A percentile compares a stretch with the other conserved stretches of the same genome.
Evolutionary conservation across 1,140 invertebrate species (phyloP).

Genomic region (Dolichoris vasculosae): DNA sequence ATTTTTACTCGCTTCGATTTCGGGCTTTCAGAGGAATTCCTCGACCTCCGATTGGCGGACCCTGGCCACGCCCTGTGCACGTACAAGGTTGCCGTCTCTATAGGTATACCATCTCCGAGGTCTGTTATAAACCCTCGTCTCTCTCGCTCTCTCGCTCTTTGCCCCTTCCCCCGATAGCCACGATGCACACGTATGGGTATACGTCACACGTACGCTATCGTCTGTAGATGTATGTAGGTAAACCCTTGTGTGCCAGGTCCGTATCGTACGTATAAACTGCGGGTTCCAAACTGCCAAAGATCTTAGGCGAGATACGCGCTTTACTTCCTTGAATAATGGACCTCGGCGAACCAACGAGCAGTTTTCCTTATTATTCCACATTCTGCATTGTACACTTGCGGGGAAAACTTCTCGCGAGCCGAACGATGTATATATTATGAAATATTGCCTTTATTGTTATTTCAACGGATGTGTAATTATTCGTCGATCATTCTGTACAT

Average conservation of each 20-base stretch:
- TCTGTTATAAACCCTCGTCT: not conserved
- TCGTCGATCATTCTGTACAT: too few relatives aligned
- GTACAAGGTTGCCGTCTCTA: conserved; percentile 53
- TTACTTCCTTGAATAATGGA: conserved; percentile 41
- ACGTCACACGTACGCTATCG: not conserved
- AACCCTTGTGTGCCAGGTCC: conserved; percentile 27
- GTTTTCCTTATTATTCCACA: not conserved
- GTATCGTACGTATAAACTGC: conserved; percentile 26
- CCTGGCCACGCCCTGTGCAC: conserved; percentile 70
- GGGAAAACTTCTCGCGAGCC: not conserved
- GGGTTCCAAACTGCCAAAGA: conserved; percentile 36
- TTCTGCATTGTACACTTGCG: not conserved
- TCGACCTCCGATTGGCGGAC: conserved; percentile 67
- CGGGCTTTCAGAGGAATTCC: conserved; percentile 62
- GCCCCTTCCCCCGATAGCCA: not conserved
- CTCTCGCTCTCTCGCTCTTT: conserved; percentile 16
- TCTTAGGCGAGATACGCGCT: conserved; percentile 2
- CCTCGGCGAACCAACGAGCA: not conserved
- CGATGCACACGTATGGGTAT: conserved; percentile 29
- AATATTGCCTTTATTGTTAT: not conserved
- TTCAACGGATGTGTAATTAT: too few relatives aligned
- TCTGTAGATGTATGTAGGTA: conserved; percentile 1
- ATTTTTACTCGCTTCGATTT: conserved; percentile 70
- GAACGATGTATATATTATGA: not conserved
- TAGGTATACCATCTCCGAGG: not conserved